Base-by-base conservation (phyloP, 2,888 invertebrate genomes). In the Dryocosmus kuriphilus region DNA sequence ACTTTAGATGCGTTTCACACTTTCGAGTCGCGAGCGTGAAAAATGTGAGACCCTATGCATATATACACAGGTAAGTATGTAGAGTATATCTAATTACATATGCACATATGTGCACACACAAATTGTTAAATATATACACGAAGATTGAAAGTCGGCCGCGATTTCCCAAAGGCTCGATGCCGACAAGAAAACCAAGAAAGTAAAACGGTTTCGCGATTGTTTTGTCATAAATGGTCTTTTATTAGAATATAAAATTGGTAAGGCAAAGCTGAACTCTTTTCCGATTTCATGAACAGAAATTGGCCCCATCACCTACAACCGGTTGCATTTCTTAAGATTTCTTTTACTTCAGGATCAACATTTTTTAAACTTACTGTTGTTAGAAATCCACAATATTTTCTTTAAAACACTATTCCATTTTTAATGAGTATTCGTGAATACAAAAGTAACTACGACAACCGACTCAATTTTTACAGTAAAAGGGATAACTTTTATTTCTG, bases 11-110 rank as follows among this genome's bases (percentile, higher is more conserved):
- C 27, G 19, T 41, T 67, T 46, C 11, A 46, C 67, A 67, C 67
- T 67, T 67, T 67, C 67, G 16, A 46, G 8, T 41, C 46, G 19
- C 67, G 41, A 46, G 41, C 46, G 67, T 67, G 46, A 67, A 46
- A 38, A 67, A 41, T 46, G 16, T 46, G 27, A 24, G 27, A 27
- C 46, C 5, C 19, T 30, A n/a, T 67, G 19, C 27, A 27, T 27
- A 67, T 60, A 16, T 60, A 60, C 27, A 16, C 27, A 60, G 5
- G 0, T 6, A 41, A 41, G 16, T 16, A 41, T 41, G 16, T 11
- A 16, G 5, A 41, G 6, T 41, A 41, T 41, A 16, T 16, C 5
- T 41, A 41, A 41, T 41, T 41, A 16, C 41, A 41, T 16, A 41
- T 41, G 16, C 16, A 41, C 16, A 16, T 41, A 16, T 27, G 4